Evolutionary conservation across 2,888 invertebrate genomes (phyloP).

Genomic region (Drosophila affinis): DNA sequence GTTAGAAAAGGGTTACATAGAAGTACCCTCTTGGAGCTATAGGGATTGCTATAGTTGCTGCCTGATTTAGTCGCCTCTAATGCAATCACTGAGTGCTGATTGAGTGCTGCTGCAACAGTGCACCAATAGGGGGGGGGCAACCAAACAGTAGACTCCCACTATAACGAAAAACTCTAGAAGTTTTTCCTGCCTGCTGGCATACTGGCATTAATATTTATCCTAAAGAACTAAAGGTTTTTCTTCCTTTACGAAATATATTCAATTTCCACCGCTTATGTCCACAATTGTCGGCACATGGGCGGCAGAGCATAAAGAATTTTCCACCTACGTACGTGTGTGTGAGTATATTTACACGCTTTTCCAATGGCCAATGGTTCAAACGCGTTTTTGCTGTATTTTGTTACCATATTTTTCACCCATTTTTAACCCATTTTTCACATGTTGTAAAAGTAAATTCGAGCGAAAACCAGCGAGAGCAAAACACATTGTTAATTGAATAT

Average conservation of each 20-base stretch:
- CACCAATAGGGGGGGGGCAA: too few species aligned
- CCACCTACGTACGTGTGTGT: neutral
- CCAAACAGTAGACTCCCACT: slow-evolving; percentile 7
- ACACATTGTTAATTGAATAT: slow-evolving; percentile 36
- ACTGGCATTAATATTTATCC: neutral
- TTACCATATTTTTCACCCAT: slow-evolving; percentile 20
- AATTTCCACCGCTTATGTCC: slow-evolving; percentile 24
- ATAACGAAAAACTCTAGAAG: slow-evolving; percentile 1
- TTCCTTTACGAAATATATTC: neutral
- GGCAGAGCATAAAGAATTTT: slow-evolving; percentile 24
- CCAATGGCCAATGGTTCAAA: slow-evolving; percentile 8
- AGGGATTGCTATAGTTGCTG: slow-evolving; percentile 42
- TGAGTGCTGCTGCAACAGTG: slow-evolving; percentile 41
- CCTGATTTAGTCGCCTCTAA: slow-evolving; percentile 33
- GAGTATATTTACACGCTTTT: slow-evolving; percentile 32
- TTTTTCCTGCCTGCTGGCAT: too few species aligned
- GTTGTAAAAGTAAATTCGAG: slow-evolving; percentile 27
- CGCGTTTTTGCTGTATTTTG: slow-evolving; percentile 19
- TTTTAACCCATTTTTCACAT: slow-evolving; percentile 12
- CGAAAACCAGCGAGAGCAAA: neutral
- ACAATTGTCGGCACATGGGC: slow-evolving; percentile 4
- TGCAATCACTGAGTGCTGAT: slow-evolving; percentile 65
- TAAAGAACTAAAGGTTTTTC: slow-evolving; percentile 13
- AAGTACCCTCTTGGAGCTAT: slow-evolving; percentile 31
- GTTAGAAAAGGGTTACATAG: neutral